Evolutionary conservation across 1,140 invertebrate species (phyloP).

Genomic region (Phymorhynchus buccinoides): DNA sequence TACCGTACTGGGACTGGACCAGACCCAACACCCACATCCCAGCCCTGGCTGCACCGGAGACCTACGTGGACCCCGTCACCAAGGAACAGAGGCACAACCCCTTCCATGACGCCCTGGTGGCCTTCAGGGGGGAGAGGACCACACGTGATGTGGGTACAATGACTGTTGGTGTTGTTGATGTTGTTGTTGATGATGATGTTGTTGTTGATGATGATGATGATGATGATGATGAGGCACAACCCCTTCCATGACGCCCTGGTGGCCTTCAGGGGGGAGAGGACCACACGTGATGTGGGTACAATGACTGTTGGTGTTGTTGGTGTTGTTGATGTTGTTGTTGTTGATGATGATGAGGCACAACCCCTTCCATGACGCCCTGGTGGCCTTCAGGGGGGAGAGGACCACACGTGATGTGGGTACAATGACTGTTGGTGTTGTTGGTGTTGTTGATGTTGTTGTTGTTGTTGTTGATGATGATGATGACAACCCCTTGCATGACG

Average conservation of each 20-base stretch:
- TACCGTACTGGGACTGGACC: conserved; percentile 56
- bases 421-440: too few species aligned
- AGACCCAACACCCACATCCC: conserved; percentile 42
- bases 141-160: conserved; percentile 8
- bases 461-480: too few species aligned
- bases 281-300: background rate
- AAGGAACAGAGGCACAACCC: conserved; percentile 41
- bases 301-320: background rate
- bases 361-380: conserved; percentile 46
- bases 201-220: background rate
- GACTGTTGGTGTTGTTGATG: background rate
- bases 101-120: conserved; percentile 45
- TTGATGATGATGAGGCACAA: too few species aligned
- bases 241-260: conserved; percentile 48
- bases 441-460: too few species aligned
- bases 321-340: background rate
- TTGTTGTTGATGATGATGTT: background rate
- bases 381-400: conserved; percentile 39
- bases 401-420: conserved; percentile 21
- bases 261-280: conserved; percentile 36
- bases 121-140: conserved; percentile 37
- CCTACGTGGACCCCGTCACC: conserved; percentile 40
- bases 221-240: conserved; percentile 34
- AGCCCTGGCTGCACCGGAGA: conserved; percentile 30
- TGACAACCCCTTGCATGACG: too few species aligned